Conservation (phyloP, 2,113 vertebrate genomes). For the Crotalus viridis region DNA sequence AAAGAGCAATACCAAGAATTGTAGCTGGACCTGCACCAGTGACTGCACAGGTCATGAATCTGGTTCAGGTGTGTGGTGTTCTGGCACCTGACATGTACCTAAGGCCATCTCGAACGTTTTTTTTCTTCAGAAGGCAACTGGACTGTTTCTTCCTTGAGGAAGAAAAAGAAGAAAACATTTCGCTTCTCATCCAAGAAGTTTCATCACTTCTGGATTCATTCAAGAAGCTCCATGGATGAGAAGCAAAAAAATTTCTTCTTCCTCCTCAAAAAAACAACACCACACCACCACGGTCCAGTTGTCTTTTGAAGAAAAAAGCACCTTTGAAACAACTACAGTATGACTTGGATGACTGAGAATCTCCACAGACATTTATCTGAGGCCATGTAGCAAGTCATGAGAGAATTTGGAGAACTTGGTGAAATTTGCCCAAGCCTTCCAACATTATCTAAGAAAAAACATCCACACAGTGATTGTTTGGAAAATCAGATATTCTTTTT, state of each 20-base stretch:
- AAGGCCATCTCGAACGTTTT: not conserved
- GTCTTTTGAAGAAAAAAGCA: not conserved
- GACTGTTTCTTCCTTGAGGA: not conserved
- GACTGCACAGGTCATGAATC: not conserved
- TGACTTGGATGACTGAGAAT: not conserved
- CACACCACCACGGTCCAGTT: not conserved
- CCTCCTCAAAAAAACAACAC: not conserved
- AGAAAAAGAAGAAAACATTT: not conserved
- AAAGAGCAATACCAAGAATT: not conserved
- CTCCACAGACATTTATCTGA: not conserved
- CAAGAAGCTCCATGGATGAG: not conserved
- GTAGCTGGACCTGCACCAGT: not conserved
- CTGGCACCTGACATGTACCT: not conserved
- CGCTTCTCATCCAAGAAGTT: not conserved
- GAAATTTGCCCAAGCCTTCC: not conserved
- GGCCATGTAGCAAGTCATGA: not conserved
- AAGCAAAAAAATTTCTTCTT: not conserved
- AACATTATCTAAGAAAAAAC: not conserved
- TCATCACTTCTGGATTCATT: not conserved
- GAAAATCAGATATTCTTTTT: too few relatives aligned
- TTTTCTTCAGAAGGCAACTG: not conserved
- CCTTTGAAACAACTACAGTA: not conserved
- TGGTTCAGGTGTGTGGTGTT: not conserved
- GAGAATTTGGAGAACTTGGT: not conserved
- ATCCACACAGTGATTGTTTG: not conserved